phyloP scores from a whole-genome alignment of 2,797 vertebrate species.

The Myripristis murdjan region DNA sequence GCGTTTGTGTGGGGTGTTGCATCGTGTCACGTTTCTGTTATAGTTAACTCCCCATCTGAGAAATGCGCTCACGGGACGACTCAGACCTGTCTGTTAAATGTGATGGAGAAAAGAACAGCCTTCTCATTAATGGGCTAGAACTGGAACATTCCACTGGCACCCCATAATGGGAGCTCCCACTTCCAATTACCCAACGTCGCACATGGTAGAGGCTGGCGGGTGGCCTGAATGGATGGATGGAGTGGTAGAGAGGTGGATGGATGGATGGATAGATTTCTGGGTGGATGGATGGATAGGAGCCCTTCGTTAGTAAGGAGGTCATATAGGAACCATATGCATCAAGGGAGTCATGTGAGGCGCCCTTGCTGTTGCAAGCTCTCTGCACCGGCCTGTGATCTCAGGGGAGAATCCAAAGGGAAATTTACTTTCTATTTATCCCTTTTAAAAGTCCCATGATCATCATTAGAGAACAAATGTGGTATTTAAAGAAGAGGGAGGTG shows the following conservation, averaged over 20 bases:
- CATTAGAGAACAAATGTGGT: slow-evolving; percentile 74
- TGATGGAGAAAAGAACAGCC: slow-evolving; percentile 63
- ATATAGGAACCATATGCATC: slow-evolving; percentile 41
- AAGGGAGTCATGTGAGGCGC: slow-evolving; percentile 43
- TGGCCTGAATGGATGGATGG: slow-evolving; percentile 66
- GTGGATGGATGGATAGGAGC: slow-evolving; percentile 62
- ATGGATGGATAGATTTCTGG: slow-evolving; percentile 13
- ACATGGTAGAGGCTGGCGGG: slow-evolving; percentile 63
- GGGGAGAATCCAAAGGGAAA: slow-evolving; percentile 47
- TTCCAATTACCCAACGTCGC: slow-evolving; percentile 71
- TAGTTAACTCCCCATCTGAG: slow-evolving; percentile 42
- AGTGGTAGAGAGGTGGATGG: slow-evolving; percentile 49
- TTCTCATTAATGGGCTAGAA: slow-evolving; percentile 68
- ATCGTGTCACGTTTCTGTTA: slow-evolving; percentile 45
- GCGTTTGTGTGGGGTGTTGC: slow-evolving; percentile 12
- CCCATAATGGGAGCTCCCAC: slow-evolving; percentile 77
- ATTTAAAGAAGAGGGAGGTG: slow-evolving; percentile 73
- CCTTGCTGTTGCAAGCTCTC: slow-evolving; percentile 24
- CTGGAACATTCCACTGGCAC: slow-evolving; percentile 74
- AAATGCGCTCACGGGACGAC: slow-evolving; percentile 40
- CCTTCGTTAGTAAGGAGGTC: slow-evolving; percentile 55
- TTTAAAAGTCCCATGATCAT: slow-evolving; percentile 66
- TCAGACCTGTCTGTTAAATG: slow-evolving; percentile 55
- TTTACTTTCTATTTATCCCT: slow-evolving; percentile 59
- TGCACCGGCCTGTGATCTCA: slow-evolving; percentile 27